These are phyloP conservation scores for Archegozetes longisetosus DNA, from an alignment of 1,140 invertebrate genomes.

Conservation along the genomic window DNA sequence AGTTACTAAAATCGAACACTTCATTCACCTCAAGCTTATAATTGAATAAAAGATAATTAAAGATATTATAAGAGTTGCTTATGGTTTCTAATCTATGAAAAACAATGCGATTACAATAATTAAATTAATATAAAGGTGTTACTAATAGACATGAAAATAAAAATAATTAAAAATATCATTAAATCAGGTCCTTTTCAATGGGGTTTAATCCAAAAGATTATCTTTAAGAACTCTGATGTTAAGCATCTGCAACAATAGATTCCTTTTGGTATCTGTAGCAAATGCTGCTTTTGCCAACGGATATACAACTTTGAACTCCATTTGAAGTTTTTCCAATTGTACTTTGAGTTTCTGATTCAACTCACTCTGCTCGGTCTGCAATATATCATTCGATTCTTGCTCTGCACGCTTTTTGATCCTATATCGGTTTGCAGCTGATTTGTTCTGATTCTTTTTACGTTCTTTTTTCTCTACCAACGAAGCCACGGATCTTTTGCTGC, in stretches of 20 bases:
- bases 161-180: too few species aligned
- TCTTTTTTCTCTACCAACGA: neutral
- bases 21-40: too few species aligned
- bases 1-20: too few species aligned
- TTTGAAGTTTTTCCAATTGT: neutral
- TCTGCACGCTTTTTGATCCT: neutral
- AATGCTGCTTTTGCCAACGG: constrained; percentile 7
- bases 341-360: neutral
- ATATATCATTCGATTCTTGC: neutral
- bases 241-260: neutral
- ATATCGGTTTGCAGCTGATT: neutral
- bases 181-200: too few species aligned
- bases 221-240: neutral
- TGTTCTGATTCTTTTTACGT: neutral
- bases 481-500: neutral
- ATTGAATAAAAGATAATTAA: too few species aligned
- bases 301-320: neutral
- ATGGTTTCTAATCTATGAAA: too few species aligned
- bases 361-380: neutral
- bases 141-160: neutral
- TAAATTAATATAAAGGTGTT: too few species aligned
- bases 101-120: too few species aligned
- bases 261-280: neutral
- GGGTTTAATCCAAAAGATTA: neutral
- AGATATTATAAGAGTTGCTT: too few species aligned